These are phyloP conservation scores for Coranthus polyacanthus DNA, from an alignment of 2,797 vertebrate genomes.

Conservation along the genomic window DNA sequence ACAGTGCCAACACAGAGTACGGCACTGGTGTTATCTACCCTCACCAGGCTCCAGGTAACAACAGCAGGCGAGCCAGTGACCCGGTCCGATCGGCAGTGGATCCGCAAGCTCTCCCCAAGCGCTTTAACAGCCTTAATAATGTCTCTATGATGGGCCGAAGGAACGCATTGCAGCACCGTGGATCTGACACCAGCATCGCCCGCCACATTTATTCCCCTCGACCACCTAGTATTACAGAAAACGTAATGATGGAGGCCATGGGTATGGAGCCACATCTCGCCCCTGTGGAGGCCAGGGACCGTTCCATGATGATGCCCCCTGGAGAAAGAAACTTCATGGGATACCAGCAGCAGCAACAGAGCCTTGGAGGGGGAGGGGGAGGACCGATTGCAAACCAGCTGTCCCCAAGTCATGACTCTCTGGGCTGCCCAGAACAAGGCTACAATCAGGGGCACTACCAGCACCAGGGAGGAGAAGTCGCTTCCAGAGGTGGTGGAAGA, in stretches of 20 bases:
- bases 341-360: slow-evolving; percentile 84
- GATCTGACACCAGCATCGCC: slow-evolving; percentile 86
- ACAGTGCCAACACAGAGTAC: slow-evolving; percentile 89
- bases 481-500: slow-evolving; percentile 59
- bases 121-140: slow-evolving; percentile 86
- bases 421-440: slow-evolving; percentile 82
- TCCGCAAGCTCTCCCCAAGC: slow-evolving; percentile 85
- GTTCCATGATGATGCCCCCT: slow-evolving; percentile 78
- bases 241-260: slow-evolving; percentile 91
- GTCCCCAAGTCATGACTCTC: slow-evolving; percentile 79
- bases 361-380: slow-evolving; percentile 65
- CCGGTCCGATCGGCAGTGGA: slow-evolving; percentile 77
- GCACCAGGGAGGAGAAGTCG: slow-evolving; percentile 67
- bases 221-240: slow-evolving; percentile 94
- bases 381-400: slow-evolving; percentile 77
- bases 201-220: slow-evolving; percentile 91
- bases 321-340: slow-evolving; percentile 85
- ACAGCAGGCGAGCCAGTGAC: slow-evolving; percentile 84
- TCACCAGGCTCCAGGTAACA: slow-evolving; percentile 84
- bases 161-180: slow-evolving; percentile 84
- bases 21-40: slow-evolving; percentile 86
- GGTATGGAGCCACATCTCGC: slow-evolving; percentile 81
- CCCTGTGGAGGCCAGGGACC: slow-evolving; percentile 75
- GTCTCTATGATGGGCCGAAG: slow-evolving; percentile 84
- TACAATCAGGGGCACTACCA: slow-evolving; percentile 82